phyloP scores from a whole-genome alignment of 1,140 invertebrate species.

The Drosophila ohnishii region DNA sequence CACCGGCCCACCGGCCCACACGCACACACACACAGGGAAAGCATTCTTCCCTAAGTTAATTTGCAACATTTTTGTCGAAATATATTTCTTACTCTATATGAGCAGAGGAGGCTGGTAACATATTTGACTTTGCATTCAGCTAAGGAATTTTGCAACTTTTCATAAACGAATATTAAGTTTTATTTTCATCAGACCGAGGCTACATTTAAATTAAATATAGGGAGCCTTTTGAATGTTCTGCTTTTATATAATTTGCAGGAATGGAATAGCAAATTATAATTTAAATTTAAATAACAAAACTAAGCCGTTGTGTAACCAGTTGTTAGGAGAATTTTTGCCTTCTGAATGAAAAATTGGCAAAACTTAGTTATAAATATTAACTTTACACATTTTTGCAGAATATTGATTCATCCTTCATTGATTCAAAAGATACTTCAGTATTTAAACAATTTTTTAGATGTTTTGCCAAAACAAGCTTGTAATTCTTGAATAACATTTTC shows the following conservation, averaged over 20 bases:
- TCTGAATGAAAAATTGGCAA: background rate
- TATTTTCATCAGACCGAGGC: background rate
- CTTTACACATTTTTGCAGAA: too few species aligned
- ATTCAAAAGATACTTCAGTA: too few species aligned
- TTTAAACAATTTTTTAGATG: background rate
- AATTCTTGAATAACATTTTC: background rate
- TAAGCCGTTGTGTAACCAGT: too few species aligned
- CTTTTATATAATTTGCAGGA: background rate
- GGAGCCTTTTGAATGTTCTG: background rate
- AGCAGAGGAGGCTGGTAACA: background rate
- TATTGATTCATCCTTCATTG: too few species aligned
- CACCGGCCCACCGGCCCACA: background rate
- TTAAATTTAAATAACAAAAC: background rate
- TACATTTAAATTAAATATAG: background rate
- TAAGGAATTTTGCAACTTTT: background rate
- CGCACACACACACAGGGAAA: conserved; percentile 1
- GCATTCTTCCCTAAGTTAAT: conserved; percentile 15
- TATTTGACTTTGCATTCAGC: conserved; percentile 3
- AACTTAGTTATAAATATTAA: background rate
- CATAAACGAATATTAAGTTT: conserved; percentile 2
- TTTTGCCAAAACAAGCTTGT: background rate
- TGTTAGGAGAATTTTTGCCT: background rate
- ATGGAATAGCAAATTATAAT: background rate
- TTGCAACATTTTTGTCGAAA: conserved; percentile 10
- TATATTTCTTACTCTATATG: background rate